A percentile compares a stretch with the other conserved stretches of the same genome.
Evolutionary conservation across 2,888 invertebrate genomes (phyloP).

Genomic region (Lasioglossum leucozonium): DNA sequence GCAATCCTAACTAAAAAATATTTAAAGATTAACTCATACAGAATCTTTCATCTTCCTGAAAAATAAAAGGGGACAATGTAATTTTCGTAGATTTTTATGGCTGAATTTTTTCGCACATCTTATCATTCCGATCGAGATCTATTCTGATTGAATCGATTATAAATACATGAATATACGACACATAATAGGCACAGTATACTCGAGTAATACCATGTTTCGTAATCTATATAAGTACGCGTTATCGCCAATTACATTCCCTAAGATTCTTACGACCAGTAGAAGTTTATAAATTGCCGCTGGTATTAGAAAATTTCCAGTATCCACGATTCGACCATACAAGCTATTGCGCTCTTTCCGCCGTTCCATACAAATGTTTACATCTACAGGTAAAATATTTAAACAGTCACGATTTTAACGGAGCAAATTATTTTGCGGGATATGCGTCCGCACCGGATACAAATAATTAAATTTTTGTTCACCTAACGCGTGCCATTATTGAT

Average conservation of each 20-base stretch:
- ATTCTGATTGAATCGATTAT: slow-evolving; percentile 25
- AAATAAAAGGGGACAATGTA: not conserved
- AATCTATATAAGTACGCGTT: slow-evolving; percentile 34
- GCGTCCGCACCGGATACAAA: not conserved
- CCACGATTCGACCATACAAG: not conserved
- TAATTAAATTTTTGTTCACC: slow-evolving; percentile 14
- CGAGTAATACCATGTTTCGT: not conserved
- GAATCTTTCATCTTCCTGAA: not conserved
- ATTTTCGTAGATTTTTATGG: not conserved
- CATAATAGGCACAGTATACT: not conserved
- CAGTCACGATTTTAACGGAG: not conserved
- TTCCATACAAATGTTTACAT: slow-evolving; percentile 42
- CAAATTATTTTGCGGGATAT: not conserved
- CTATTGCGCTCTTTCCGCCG: not conserved
- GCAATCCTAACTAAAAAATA: not conserved
- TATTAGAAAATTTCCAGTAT: slow-evolving; percentile 32
- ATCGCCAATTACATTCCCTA: slow-evolving; percentile 28
- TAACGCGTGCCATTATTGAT: slow-evolving; percentile 16
- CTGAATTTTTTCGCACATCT: not conserved
- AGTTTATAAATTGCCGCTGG: slow-evolving; percentile 19
- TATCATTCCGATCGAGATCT: slow-evolving; percentile 18
- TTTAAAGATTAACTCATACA: not conserved
- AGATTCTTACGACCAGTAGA: not conserved
- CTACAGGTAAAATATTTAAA: slow-evolving; percentile 51
- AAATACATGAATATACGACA: not conserved